phyloP scores from a whole-genome alignment of 2,797 vertebrate species.

The Labeo calbasu region DNA sequence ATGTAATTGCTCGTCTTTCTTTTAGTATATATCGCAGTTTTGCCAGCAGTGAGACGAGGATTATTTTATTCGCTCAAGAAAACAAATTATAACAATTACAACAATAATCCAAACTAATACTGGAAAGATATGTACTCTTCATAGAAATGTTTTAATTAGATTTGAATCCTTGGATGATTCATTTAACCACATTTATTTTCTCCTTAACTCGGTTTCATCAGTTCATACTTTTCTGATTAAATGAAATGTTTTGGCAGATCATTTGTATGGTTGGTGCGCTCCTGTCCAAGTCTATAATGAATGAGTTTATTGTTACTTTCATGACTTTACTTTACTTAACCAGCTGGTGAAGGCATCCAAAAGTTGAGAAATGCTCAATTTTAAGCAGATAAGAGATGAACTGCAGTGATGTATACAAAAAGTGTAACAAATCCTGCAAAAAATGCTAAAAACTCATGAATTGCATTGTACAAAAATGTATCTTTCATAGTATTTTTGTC shows the following conservation, averaged over 20 bases:
- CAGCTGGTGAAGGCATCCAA: neutral
- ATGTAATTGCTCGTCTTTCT: neutral
- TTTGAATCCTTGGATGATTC: neutral
- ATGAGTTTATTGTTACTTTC: neutral
- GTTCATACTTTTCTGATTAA: neutral
- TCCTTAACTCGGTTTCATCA: neutral
- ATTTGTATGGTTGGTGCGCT: neutral
- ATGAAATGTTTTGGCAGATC: neutral
- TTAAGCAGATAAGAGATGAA: neutral
- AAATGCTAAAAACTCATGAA: neutral
- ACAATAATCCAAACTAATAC: neutral
- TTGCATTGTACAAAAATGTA: neutral
- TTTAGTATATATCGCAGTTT: neutral
- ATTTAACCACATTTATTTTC: neutral
- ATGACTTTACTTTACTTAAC: neutral
- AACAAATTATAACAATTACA: neutral
- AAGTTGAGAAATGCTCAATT: neutral
- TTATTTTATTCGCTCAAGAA: neutral
- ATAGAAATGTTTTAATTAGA: neutral
- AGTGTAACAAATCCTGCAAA: neutral
- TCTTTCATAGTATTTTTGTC: neutral
- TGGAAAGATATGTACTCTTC: neutral
- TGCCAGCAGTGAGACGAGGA: neutral
- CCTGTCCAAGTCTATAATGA: neutral
- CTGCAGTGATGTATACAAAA: neutral